Evolutionary conservation across 2,797 vertebrate genomes (phyloP).

Genomic region (Halcyon chelicuti): DNA sequence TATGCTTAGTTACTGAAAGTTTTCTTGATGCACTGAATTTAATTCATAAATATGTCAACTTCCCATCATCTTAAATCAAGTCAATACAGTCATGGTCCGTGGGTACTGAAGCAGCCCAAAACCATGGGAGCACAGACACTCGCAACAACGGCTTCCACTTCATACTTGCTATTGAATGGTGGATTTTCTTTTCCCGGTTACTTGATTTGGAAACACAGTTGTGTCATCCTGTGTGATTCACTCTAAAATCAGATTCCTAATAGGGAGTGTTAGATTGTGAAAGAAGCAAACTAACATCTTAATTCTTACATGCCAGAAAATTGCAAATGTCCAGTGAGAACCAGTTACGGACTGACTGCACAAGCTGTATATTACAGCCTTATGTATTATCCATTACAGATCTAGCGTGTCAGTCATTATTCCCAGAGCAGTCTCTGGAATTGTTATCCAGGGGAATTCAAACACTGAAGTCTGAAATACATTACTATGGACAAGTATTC

Average conservation of each 20-base stretch:
- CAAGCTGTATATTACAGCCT: not conserved
- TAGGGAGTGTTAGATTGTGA: not conserved
- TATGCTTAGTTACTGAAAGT: not conserved
- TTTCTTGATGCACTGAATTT: not conserved
- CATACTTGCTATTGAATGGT: not conserved
- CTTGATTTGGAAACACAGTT: not conserved
- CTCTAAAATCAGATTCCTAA: not conserved
- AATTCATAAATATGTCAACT: not conserved
- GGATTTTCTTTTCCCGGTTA: not conserved
- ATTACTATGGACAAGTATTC: not conserved
- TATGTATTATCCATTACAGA: not conserved
- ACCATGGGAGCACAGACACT: not conserved
- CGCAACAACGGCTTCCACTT: not conserved
- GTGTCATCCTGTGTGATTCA: not conserved
- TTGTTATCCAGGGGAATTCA: not conserved
- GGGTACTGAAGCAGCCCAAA: not conserved
- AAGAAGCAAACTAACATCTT: not conserved
- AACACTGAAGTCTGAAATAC: not conserved
- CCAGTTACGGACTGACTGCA: not conserved
- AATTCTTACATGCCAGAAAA: not conserved
- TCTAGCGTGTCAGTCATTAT: rapidly evolving
- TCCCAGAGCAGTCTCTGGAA: not conserved
- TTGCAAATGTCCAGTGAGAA: not conserved
- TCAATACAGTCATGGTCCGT: not conserved
- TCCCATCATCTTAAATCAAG: not conserved